phyloP scores from a whole-genome alignment of 2,888 invertebrate species.

The Cosmorhoe ocellata region DNA sequence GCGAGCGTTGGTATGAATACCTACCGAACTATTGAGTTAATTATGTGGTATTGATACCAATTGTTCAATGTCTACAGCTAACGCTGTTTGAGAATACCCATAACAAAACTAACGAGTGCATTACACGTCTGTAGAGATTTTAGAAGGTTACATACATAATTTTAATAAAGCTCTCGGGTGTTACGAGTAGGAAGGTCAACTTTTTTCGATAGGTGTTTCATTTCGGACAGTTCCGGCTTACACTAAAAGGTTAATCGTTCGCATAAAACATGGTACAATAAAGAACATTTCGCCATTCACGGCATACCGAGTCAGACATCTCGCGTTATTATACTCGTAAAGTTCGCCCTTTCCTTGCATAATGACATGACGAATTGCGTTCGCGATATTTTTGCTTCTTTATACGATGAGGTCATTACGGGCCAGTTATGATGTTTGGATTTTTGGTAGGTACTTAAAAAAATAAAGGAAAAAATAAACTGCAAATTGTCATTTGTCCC shows the following conservation, averaged over 20 bases:
- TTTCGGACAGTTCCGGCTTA: conserved; percentile 63
- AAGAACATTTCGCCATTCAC: conserved; percentile 76
- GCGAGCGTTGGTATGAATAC: not conserved
- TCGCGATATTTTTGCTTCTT: conserved; percentile 79
- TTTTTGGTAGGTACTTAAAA: conserved; percentile 49
- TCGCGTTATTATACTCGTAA: conserved; percentile 81
- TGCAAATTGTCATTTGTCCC: conserved; percentile 28
- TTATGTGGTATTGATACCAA: too few species aligned
- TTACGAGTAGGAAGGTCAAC: conserved; percentile 4
- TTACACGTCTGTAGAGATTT: too few species aligned
- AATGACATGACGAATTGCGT: conserved; percentile 81
- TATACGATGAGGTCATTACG: conserved; percentile 75
- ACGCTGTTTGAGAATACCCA: too few species aligned
- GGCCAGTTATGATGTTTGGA: conserved; percentile 61
- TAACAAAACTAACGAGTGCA: too few species aligned
- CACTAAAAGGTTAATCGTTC: conserved; percentile 81
- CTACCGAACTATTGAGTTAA: too few species aligned
- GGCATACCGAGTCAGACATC: conserved; percentile 76
- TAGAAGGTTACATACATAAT: too few species aligned
- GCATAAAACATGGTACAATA: conserved; percentile 79
- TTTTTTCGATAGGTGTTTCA: conserved; percentile 52
- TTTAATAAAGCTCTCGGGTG: not conserved
- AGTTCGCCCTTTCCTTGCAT: conserved; percentile 81
- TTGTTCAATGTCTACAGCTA: too few species aligned
- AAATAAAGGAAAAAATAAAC: conserved; percentile 17